Evolutionary conservation across 1,140 invertebrate species (phyloP).

Genomic region (Dendrolimus kikuchii): DNA sequence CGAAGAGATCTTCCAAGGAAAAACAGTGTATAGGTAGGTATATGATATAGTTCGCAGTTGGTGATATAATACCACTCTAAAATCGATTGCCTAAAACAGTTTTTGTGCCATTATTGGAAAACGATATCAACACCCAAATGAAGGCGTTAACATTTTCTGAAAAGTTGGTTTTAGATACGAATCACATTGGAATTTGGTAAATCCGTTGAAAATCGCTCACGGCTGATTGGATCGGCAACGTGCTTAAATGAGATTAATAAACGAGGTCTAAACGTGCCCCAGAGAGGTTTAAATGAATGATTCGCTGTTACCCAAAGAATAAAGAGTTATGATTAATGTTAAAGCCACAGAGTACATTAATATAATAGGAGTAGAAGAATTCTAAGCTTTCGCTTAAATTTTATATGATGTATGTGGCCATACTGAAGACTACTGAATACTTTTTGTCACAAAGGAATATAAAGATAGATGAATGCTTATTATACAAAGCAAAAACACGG

Average conservation of each 20-base stretch:
- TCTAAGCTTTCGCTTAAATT: too few relatives aligned
- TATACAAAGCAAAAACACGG: too few relatives aligned
- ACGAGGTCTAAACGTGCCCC: conserved; percentile 19
- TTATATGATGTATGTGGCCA: too few relatives aligned
- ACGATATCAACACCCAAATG: conserved; percentile 15
- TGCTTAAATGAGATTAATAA: conserved; percentile 43
- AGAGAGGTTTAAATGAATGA: conserved; percentile 8
- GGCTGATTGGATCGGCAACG: conserved; percentile 26
- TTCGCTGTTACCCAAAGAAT: too few relatives aligned
- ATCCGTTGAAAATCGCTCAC: conserved; percentile 25
- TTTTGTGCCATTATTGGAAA: conserved; percentile 15
- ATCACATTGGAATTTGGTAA: conserved; percentile 13
- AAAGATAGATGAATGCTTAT: too few relatives aligned
- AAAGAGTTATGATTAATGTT: conserved; percentile 1
- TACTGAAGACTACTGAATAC: too few relatives aligned
- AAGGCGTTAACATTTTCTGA: conserved; percentile 13
- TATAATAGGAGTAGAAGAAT: too few relatives aligned
- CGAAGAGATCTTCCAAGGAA: too few relatives aligned
- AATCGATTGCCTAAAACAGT: background rate
- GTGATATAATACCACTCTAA: background rate
- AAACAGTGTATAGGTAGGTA: too few relatives aligned
- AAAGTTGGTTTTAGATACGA: conserved; percentile 13
- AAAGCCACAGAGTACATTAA: too few relatives aligned
- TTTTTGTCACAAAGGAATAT: too few relatives aligned
- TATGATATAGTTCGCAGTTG: background rate